phyloP scores from a whole-genome alignment of 2,797 vertebrate species.

The Cryptoprocta ferox region DNA sequence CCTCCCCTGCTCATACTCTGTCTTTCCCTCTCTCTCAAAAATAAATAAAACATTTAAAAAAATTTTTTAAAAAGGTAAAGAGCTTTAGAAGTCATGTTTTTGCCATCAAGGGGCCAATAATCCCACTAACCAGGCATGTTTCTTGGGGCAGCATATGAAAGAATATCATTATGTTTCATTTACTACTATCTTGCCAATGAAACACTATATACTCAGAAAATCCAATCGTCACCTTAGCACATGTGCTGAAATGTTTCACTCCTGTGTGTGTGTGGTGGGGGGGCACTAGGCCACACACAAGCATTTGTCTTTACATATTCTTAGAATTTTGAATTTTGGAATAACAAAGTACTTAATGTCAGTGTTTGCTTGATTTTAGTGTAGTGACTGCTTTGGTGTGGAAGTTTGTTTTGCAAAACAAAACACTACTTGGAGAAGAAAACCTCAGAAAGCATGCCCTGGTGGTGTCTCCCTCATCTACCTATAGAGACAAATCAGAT shows the following conservation, averaged over 20 bases:
- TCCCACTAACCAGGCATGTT: neutral
- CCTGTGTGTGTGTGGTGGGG: neutral
- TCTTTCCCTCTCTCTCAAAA: too few species aligned
- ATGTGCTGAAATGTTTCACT: neutral
- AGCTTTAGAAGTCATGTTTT: neutral
- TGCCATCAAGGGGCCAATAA: neutral
- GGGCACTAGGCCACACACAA: neutral
- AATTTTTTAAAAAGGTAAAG: neutral
- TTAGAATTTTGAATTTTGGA: neutral
- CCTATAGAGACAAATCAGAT: neutral
- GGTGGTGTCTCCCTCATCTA: neutral
- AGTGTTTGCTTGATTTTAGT: neutral
- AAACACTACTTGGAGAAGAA: neutral
- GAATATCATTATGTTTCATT: neutral
- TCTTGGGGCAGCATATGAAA: neutral
- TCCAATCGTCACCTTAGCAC: neutral
- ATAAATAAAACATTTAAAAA: too few species aligned
- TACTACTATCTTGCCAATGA: neutral
- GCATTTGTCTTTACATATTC: neutral
- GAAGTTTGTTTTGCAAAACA: conserved; percentile 46
- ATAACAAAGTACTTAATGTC: neutral
- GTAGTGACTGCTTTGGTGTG: neutral
- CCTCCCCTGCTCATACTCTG: too few species aligned
- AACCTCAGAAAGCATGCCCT: neutral
- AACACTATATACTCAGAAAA: neutral